Conservation (phyloP, 2,888 invertebrate genomes). For the Drosophila yooni region DNA sequence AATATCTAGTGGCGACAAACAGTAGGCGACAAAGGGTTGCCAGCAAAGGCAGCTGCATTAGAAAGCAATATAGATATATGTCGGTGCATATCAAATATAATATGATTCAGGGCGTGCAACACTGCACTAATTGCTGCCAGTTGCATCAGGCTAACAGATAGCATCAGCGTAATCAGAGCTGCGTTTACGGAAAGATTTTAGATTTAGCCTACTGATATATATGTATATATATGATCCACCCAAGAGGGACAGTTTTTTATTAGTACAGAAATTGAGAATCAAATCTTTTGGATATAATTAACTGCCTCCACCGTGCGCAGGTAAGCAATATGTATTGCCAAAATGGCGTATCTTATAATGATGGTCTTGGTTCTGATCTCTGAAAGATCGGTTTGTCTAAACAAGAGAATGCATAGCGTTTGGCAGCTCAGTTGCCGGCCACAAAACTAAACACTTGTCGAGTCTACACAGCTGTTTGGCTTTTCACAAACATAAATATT, state of each 20-base stretch:
- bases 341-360: neutral
- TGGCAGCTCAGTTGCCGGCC: neutral
- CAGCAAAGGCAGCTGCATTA: constrained; percentile 31
- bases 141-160: constrained; percentile 5
- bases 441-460: neutral
- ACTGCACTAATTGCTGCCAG: constrained; percentile 24
- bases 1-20: constrained; percentile 1
- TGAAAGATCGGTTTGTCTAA: neutral
- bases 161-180: neutral
- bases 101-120: constrained; percentile 5
- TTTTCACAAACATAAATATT: neutral
- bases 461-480: neutral
- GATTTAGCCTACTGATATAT: neutral
- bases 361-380: neutral
- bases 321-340: neutral
- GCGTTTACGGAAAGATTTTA: neutral
- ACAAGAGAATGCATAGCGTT: neutral
- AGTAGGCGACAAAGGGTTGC: constrained; percentile 36
- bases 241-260: neutral
- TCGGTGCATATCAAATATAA: neutral
- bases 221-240: neutral
- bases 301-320: neutral
- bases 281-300: neutral
- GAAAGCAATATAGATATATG: neutral
- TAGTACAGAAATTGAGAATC: neutral